Percentiles rank a stretch among this genome's conserved stretches.
These are phyloP conservation scores for Loripinus fragilis DNA, from an alignment of 2,888 invertebrate species.

Conservation along the genomic window DNA sequence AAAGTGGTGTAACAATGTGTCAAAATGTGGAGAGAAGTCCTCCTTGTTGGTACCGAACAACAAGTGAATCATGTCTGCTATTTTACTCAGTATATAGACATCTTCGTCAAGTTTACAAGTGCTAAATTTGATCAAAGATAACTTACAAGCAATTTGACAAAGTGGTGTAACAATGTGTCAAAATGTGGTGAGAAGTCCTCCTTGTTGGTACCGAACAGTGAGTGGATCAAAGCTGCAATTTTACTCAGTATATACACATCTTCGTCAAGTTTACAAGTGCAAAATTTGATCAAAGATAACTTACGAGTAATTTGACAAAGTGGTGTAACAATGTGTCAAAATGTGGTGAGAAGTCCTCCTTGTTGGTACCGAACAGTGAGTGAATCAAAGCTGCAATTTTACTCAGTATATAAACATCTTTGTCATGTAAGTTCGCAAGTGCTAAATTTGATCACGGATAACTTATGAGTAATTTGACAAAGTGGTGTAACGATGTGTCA, in stretches of 20 bases:
- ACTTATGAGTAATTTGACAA: too few species aligned
- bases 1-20: conserved; percentile 93
- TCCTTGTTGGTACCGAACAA: conserved; percentile 95
- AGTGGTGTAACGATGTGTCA: too few species aligned
- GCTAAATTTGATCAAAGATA: too few species aligned
- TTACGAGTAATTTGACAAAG: conserved; percentile 91
- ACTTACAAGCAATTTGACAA: conserved; percentile 90
- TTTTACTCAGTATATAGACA: conserved; percentile 94
- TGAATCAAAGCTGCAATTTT: conserved; percentile 97
- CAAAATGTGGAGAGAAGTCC: conserved; percentile 94
- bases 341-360: conserved; percentile 93
- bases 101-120: too few species aligned
- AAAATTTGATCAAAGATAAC: too few species aligned
- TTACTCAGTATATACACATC: conserved; percentile 96
- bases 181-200: conserved; percentile 94
- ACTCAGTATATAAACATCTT: conserved; percentile 95
- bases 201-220: conserved; percentile 94
- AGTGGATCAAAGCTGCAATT: conserved; percentile 96
- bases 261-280: too few species aligned
- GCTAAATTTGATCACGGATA: too few species aligned
- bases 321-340: conserved; percentile 94
- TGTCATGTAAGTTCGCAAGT: too few species aligned
- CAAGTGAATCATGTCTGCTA: conserved; percentile 96
- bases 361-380: conserved; percentile 94
- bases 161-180: conserved; percentile 93